Conservation (phyloP, 2,888 invertebrate genomes). For the Congeria kusceri region DNA sequence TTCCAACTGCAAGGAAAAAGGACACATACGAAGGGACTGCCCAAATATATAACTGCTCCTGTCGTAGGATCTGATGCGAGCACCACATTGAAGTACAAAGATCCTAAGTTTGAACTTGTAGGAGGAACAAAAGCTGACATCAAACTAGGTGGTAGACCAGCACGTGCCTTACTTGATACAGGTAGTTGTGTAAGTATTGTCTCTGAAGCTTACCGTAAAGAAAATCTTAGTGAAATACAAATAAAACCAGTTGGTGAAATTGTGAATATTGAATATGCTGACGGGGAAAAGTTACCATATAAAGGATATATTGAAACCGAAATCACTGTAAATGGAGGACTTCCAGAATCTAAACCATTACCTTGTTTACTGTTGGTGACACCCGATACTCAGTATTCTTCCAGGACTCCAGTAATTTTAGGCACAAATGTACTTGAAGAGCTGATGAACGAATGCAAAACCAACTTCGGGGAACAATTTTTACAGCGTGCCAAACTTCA, state of each 20-base stretch:
- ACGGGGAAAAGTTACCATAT: slow-evolving; percentile 51
- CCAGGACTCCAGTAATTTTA: slow-evolving; percentile 38
- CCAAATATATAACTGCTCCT: slow-evolving; percentile 36
- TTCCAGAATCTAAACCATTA: slow-evolving; percentile 4
- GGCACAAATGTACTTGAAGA: slow-evolving; percentile 51
- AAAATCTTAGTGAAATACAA: slow-evolving; percentile 16
- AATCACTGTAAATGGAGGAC: slow-evolving; percentile 11
- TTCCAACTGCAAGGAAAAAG: slow-evolving; percentile 14
- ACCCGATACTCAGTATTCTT: slow-evolving; percentile 44
- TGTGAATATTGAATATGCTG: slow-evolving; percentile 58
- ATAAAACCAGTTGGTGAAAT: slow-evolving; percentile 35
- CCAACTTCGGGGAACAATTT: slow-evolving; percentile 41
- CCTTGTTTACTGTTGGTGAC: slow-evolving; percentile 29
- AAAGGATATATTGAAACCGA: slow-evolving; percentile 38
- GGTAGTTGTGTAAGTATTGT: slow-evolving; percentile 48
- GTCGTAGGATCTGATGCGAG: slow-evolving; percentile 17
- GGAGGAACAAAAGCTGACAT: slow-evolving; percentile 26
- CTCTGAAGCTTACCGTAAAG: slow-evolving; percentile 30
- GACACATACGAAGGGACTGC: neutral
- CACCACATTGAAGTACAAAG: slow-evolving; percentile 16
- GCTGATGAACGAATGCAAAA: slow-evolving; percentile 24
- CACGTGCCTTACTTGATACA: slow-evolving; percentile 39
- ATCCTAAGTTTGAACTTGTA: slow-evolving; percentile 39
- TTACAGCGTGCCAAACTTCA: slow-evolving; percentile 36
- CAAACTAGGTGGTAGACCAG: slow-evolving; percentile 1